Evolutionary conservation across 2,113 vertebrate genomes (phyloP).

Genomic region (Hepsetus odoe): DNA sequence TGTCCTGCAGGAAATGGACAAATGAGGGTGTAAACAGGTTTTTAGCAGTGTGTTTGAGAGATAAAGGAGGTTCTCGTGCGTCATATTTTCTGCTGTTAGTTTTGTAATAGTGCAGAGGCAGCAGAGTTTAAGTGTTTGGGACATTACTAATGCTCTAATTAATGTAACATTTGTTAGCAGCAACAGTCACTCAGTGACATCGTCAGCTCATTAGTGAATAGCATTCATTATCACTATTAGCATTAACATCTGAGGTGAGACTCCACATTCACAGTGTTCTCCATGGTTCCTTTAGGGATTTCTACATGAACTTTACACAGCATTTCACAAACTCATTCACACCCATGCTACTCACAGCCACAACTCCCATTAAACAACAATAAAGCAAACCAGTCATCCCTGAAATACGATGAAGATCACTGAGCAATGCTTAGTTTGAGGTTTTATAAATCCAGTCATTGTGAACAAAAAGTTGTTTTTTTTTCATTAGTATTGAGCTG

Average conservation of each 20-base stretch:
- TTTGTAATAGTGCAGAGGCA: slow-evolving; percentile 56
- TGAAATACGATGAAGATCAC: too few relatives aligned
- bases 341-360: too few relatives aligned
- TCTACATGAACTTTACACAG: slow-evolving; percentile 1
- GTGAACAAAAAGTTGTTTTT: too few relatives aligned
- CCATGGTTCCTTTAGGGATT: neutral
- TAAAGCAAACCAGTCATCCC: too few relatives aligned
- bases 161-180: slow-evolving; percentile 66
- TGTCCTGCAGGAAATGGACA: neutral
- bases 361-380: too few relatives aligned
- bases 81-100: slow-evolving; percentile 11
- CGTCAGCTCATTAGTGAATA: slow-evolving; percentile 68
- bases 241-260: slow-evolving; percentile 54
- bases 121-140: slow-evolving; percentile 57
- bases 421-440: too few relatives aligned
- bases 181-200: slow-evolving; percentile 67
- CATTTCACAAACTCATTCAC: neutral
- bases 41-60: neutral
- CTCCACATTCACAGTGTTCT: neutral
- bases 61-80: neutral
- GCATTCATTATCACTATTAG: slow-evolving; percentile 70
- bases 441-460: too few relatives aligned
- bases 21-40: neutral
- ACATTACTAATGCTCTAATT: slow-evolving; percentile 71
- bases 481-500: too few relatives aligned